Evolutionary conservation across 2,113 vertebrate genomes (phyloP).

Genomic region (Athene noctua): DNA sequence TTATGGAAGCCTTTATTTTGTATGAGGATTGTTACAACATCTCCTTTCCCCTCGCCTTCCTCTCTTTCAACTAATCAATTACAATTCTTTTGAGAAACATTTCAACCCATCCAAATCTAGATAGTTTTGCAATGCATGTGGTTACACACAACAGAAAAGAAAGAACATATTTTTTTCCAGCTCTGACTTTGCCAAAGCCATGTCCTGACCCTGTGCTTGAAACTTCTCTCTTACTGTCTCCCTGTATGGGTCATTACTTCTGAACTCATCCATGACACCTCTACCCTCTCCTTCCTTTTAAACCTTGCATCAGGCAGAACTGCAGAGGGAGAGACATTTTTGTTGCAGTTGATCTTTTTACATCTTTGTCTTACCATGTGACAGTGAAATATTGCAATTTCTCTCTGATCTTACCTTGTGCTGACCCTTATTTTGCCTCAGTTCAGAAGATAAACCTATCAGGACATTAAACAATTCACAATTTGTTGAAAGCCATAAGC

Average conservation of each 20-base stretch:
- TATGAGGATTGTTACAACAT: neutral
- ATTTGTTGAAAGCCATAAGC: neutral
- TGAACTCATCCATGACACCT: neutral
- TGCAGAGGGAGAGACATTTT: neutral
- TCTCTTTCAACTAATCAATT: neutral
- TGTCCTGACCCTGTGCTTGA: neutral
- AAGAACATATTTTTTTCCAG: neutral
- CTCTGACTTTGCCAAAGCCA: neutral
- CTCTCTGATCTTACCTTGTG: neutral
- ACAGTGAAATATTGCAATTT: neutral
- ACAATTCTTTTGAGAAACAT: slow-evolving; percentile 1
- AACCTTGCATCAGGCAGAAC: neutral
- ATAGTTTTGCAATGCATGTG: neutral
- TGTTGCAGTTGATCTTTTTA: neutral
- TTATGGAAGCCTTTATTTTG: neutral
- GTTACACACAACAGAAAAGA: neutral
- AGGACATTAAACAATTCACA: neutral
- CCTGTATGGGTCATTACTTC: neutral
- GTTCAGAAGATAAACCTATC: neutral
- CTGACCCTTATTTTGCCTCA: neutral
- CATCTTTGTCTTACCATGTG: neutral
- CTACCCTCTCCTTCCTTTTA: neutral
- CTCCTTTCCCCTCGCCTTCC: neutral
- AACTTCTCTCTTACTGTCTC: neutral
- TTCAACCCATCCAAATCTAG: neutral